A percentile compares a stretch with the other conserved stretches of the same genome.
These are phyloP conservation scores for Lacanobia wlatinum DNA, from an alignment of 2,888 invertebrate species.

Conservation along the genomic window DNA sequence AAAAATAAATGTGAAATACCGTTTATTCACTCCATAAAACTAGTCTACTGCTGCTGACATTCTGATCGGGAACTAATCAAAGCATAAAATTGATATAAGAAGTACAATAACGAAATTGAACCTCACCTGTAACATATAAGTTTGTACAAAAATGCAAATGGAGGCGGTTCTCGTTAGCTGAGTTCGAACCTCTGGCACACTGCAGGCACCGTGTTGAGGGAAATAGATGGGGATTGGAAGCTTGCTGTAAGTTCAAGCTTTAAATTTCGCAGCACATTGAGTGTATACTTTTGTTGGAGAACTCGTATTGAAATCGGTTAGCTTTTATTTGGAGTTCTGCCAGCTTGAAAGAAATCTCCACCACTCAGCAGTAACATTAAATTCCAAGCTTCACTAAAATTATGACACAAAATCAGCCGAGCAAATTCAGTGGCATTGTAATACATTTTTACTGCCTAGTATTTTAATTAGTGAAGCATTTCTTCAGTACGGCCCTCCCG, in stretches of 20 bases:
- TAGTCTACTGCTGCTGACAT: too few species aligned
- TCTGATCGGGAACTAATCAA: too few species aligned
- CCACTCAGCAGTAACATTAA: too few species aligned
- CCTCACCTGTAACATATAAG: conserved; percentile 3
- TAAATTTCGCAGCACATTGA: conserved; percentile 11
- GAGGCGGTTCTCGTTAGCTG: conserved; percentile 47
- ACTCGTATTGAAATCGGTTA: neutral
- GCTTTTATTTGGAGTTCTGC: too few species aligned
- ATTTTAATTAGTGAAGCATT: conserved; percentile 58
- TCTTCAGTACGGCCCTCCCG: conserved; percentile 30
- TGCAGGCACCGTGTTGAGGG: conserved; percentile 38
- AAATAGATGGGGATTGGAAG: conserved; percentile 54
- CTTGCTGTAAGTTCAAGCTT: conserved; percentile 20
- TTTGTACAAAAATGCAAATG: conserved; percentile 59
- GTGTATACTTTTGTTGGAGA: neutral
- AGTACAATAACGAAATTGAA: too few species aligned
- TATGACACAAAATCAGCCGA: conserved; percentile 13
- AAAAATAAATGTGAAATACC: too few species aligned
- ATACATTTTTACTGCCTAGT: conserved; percentile 35
- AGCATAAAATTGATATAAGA: too few species aligned
- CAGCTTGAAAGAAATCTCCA: too few species aligned
- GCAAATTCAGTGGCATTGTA: conserved; percentile 13
- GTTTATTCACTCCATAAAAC: too few species aligned
- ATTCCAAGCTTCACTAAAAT: too few species aligned
- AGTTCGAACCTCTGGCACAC: conserved; percentile 7